Base-by-base conservation (phyloP, 2,888 invertebrate genomes). In the Steromphala cineraria region DNA sequence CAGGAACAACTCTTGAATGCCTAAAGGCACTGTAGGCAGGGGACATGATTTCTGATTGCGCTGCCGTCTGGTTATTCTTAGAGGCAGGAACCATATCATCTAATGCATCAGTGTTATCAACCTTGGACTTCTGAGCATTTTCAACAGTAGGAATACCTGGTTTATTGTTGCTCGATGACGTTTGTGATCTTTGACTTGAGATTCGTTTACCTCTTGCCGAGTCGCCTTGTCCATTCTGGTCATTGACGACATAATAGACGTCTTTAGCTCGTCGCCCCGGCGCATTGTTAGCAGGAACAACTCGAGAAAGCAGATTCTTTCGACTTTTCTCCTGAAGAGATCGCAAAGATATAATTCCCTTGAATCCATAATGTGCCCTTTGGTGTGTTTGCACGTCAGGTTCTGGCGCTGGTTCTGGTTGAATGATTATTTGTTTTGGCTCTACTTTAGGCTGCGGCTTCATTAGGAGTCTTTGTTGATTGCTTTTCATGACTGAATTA, bases 51-150 rank as follows among this genome's bases (percentile, higher is more conserved):
- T 46, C 46, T 10, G 46, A 10, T 46, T 46, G 46, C 13, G 46
- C 13, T 13, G 13, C 13, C 1, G 46, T 46, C 46, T 46, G 46
- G 13, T 46, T 46, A 1, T 4, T 46, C 46, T 46, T 46, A 46
- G 7, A 1, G 13, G 13, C 46, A 8, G 46, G 46, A 46, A 13
- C 46, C 7, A 46, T 75, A 87, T 89, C 74, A 40, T 46, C 40
- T 15, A n/a, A 17, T 19, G 52, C n/a, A 15, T 13, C 74, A 46
- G 40, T 8, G 21, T 74, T 31, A 15, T 71, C 74, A 40, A 40
- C 19, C 10, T 8, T 46, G 7, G 46, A 8, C 46, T 46, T 46
- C 46, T 46, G 4, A 46, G 46, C 4, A n/a, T 40, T 74, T 74
- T 74, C 62, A 15, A 24, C 28, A 13, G 62, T 62, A 13, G 62